These are phyloP conservation scores for Lethenteron reissneri DNA, from an alignment of 2,113 vertebrate genomes.

Conservation along the genomic window DNA sequence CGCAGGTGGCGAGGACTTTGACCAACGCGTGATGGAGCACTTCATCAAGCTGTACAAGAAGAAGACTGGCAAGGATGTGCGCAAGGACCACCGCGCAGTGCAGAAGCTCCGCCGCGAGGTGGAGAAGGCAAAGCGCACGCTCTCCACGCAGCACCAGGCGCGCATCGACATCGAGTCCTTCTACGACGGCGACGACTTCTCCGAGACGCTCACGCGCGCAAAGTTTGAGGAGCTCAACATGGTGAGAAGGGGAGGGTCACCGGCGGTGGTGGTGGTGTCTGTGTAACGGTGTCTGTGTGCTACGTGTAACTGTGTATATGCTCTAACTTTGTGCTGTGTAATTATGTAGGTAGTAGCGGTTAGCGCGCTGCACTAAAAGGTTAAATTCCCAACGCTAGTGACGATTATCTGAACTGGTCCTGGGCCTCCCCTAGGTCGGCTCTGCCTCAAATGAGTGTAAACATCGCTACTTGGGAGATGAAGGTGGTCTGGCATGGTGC, in stretches of 20 bases:
- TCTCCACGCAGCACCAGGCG: conserved; percentile 80
- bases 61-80: conserved; percentile 85
- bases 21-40: conserved; percentile 95
- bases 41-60: conserved; percentile 98
- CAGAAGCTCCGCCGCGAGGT: conserved; percentile 88
- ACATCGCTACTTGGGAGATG: no score
- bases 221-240: conserved; percentile 98
- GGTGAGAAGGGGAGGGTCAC: conserved; percentile 30
- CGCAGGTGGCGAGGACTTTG: conserved; percentile 74
- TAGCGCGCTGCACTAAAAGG: no score
- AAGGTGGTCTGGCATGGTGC: no score
- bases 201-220: conserved; percentile 72
- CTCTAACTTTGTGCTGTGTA: no score
- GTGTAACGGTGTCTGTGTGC: not conserved
- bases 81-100: conserved; percentile 76
- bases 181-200: conserved; percentile 89
- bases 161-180: conserved; percentile 94
- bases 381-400: no score
- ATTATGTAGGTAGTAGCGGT: no score
- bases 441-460: no score
- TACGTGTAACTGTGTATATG: not conserved
- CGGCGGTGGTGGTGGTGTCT: not conserved
- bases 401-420: no score
- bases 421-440: no score
- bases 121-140: conserved; percentile 72